Evolutionary conservation across 2,888 invertebrate species (phyloP), one percentile per base, ranked within the genome.

Genomic region (Leistus spinibarbis): DNA sequence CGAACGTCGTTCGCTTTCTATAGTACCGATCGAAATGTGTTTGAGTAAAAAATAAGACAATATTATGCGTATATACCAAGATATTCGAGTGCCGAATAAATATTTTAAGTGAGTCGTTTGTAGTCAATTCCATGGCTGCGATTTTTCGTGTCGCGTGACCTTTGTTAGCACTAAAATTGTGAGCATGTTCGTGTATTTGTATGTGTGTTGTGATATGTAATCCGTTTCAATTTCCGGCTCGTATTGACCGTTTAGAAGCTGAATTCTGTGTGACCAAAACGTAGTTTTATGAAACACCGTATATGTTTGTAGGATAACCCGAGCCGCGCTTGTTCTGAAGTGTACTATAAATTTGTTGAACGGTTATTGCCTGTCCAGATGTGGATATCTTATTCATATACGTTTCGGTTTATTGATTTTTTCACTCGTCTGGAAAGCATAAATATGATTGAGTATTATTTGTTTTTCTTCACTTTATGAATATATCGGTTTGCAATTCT

Each of bases 271-370:
- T 60, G 60, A 60, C 60, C 60, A 60, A 60, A 22, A 22, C 60
- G 60, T 40, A 40, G 40, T 71, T 71, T 72, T 72, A 72, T 72
- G 72, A 65, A 65, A 72, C n/a, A n/a, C 40, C 40, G 5, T 40
- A 40, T 40, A n/a, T n/a, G n/a, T n/a, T n/a, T n/a, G n/a, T n/a
- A n/a, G n/a, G n/a, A n/a, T n/a, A 40, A 13, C 40, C 40, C 1
- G 40, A 40, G 7, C 40, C 40, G 40, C 7, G 40, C n/a, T 40
- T 27, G 64, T 19, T 70, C 63, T 70, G 20, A 62, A 71, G 64
- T 71, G 64, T 71, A 64, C 63, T 64, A 72, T 72, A 72, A 72
- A 72, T 72, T 72, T 66, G 56, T 66, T 40, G 56, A 72, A 72
- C 72, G 65, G 66, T 72, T 72, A 72, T 72, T 27, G 57, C 20